Base-by-base conservation (phyloP, 2,888 invertebrate species). In the Polia nebulosa region DNA sequence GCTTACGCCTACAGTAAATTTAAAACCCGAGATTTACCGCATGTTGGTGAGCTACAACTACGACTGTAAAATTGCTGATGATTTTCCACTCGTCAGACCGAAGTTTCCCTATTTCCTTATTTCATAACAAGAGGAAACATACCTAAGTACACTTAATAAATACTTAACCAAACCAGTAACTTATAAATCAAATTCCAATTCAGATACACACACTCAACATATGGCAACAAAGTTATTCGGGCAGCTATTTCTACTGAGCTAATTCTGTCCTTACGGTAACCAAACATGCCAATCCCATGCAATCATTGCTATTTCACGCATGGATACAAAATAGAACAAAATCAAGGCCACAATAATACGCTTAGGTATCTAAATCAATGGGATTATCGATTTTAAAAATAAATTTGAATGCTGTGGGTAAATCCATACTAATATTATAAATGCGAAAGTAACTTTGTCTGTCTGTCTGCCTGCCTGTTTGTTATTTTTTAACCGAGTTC, bases 231-330 rank as follows among this genome's bases (percentile, higher is more conserved):
- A 82, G 70, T 71, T 68, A 76, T 77, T 75, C 71, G 56, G 56
- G 59, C 58, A 60, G 77, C 76, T 81, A 85, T 86, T 85, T 82
- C 76, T 58, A 72, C 73, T 60, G 81, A 64, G 79, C 88, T 88
- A 89, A 85, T 85, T 87, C 79, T 78, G 83, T 86, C 80, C 74
- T 81, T 76, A 82, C 81, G 71, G 79, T 81, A 81, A 75, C 81
- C 75, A 80, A 85, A 81, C 85, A 89, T 87, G 75, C 88, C 88
- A 71, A 72, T 78, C 80, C 72, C 74, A 82, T 87, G 84, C 84
- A 85, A 81, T 89, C 90, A 89, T 80, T 75, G 85, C 81, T 90
- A 90, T 89, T 92, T 90, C 83, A 88, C 86, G 87, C 86, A 75
- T 85, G 78, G 73, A 82, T 87, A 86, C 85, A 79, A 87, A 89